A percentile compares a stretch with the other conserved stretches of the same genome.
Evolutionary conservation across 2,113 vertebrate genomes (phyloP).

Genomic region (Syngnathus typhle): DNA sequence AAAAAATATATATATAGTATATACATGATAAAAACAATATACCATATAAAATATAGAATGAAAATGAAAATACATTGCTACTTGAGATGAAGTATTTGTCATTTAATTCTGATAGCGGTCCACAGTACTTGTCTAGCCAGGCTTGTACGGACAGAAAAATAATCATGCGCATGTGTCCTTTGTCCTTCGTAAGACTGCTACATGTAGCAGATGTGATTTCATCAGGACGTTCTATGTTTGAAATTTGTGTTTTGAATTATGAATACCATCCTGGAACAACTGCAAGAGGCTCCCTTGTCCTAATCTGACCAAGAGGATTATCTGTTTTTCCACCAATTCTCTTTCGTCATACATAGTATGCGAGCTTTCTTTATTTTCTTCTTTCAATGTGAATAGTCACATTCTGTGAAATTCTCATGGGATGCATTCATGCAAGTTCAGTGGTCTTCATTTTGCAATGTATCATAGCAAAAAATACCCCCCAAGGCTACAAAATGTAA

Average conservation of each 20-base stretch:
- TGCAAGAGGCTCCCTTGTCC: background rate
- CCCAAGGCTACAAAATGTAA: no score
- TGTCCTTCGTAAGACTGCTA: background rate
- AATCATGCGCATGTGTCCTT: background rate
- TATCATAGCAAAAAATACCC: no score
- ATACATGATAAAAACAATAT: no score
- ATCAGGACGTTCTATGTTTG: background rate
- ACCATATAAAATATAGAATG: no score
- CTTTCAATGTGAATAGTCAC: no score
- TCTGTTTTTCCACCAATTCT: background rate
- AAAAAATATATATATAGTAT: no score
- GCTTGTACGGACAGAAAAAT: background rate
- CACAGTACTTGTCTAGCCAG: no score
- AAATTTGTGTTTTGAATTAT: no score
- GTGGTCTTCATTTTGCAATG: background rate
- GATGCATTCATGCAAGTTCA: background rate
- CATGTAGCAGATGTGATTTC: background rate
- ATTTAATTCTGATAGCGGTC: no score
- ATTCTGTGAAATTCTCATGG: no score
- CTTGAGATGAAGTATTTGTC: slow-evolving; percentile 48
- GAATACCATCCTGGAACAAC: no score
- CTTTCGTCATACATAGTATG: background rate
- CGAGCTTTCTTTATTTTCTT: no score
- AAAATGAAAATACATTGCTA: slow-evolving; percentile 28
- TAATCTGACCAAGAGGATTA: background rate